Evolutionary conservation across 2,888 invertebrate genomes (phyloP).

Genomic region (Drosophila maculinotata): DNA sequence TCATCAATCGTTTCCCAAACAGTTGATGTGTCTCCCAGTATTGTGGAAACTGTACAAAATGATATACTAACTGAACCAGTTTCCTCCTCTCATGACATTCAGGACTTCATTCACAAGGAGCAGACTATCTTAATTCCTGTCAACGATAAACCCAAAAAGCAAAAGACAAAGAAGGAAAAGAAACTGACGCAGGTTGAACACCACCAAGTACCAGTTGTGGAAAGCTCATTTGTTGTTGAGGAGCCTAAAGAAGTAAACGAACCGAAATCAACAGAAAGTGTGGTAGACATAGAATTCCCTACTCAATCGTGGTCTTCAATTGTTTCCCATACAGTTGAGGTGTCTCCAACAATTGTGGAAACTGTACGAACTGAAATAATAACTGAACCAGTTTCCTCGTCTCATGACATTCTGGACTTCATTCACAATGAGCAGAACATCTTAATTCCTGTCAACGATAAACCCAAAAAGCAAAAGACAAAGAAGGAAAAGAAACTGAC

Average conservation of each 20-base stretch:
- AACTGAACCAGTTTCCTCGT: neutral
- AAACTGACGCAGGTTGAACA: slow-evolving; percentile 4
- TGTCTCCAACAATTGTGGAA: slow-evolving; percentile 15
- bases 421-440: slow-evolving; percentile 14
- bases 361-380: slow-evolving; percentile 1
- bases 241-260: too few relatives aligned
- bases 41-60: neutral
- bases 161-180: slow-evolving; percentile 37
- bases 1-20: slow-evolving; percentile 49
- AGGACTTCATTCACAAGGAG: slow-evolving; percentile 15
- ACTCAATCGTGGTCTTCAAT: slow-evolving; percentile 43
- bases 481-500: slow-evolving; percentile 47
- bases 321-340: slow-evolving; percentile 19
- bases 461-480: slow-evolving; percentile 30
- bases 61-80: neutral
- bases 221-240: neutral
- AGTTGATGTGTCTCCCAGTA: slow-evolving; percentile 20
- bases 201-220: neutral
- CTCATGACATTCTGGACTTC: slow-evolving; percentile 1
- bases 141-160: slow-evolving; percentile 26
- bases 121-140: slow-evolving; percentile 2
- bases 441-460: slow-evolving; percentile 3
- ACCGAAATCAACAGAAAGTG: slow-evolving; percentile 1
- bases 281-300: neutral
- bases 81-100: neutral